These are phyloP conservation scores for Tipula helvola DNA, from an alignment of 2,888 invertebrate genomes.

Conservation along the genomic window DNA sequence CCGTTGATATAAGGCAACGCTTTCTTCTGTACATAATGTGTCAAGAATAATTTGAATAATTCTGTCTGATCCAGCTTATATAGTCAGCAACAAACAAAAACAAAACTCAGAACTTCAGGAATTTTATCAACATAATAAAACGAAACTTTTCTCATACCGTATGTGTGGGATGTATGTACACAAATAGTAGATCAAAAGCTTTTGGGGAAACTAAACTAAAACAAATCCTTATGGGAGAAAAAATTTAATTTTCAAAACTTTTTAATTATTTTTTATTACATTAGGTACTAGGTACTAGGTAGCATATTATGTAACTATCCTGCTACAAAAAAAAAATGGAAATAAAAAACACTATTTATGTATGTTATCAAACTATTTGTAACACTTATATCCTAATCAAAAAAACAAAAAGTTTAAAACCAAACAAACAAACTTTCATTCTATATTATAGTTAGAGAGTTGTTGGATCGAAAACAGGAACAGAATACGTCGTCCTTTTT, in stretches of 20 bases:
- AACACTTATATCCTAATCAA: slow-evolving; percentile 4
- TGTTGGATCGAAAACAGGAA: neutral
- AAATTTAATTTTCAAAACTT: neutral
- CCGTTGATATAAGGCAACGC: too few species aligned
- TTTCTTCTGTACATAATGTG: too few species aligned
- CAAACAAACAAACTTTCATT: neutral
- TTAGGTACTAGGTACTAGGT: neutral
- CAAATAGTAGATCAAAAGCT: neutral
- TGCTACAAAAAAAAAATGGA: neutral
- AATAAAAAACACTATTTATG: neutral
- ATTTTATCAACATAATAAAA: neutral
- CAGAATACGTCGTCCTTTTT: neutral
- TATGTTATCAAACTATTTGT: neutral
- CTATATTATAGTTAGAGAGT: too few species aligned
- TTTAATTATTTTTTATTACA: neutral
- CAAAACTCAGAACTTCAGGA: neutral
- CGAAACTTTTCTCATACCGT: neutral
- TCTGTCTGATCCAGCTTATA: neutral
- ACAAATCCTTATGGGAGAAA: neutral
- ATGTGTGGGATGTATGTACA: too few species aligned
- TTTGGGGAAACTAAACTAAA: neutral
- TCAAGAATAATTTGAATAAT: neutral
- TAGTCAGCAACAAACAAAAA: neutral
- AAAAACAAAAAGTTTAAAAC: neutral
- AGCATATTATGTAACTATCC: neutral